Evolutionary conservation across 2,888 invertebrate species (phyloP).

Genomic region (Mayetiola destructor): DNA sequence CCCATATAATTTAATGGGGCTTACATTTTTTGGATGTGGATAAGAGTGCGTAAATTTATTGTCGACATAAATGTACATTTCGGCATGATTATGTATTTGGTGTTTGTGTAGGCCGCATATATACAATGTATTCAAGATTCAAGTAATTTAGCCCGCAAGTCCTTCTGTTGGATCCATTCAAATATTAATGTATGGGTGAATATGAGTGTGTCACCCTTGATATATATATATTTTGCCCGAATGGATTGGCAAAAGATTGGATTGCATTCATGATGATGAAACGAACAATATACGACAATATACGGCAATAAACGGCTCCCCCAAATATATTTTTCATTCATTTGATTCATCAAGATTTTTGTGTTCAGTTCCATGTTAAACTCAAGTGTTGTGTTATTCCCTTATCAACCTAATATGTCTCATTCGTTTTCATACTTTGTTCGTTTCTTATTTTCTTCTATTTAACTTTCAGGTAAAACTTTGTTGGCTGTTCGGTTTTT

Average conservation of each 20-base stretch:
- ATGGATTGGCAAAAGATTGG: conserved; percentile 12
- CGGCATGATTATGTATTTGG: too few species aligned
- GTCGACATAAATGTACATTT: not conserved
- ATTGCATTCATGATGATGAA: too few species aligned
- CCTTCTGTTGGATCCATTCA: not conserved
- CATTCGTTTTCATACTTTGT: not conserved
- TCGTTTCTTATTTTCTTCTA: not conserved
- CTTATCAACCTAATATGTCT: not conserved
- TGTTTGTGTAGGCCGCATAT: too few species aligned
- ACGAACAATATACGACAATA: too few species aligned
- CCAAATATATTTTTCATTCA: too few species aligned
- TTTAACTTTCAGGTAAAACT: not conserved
- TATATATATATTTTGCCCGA: conserved; percentile 1
- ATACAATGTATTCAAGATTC: too few species aligned
- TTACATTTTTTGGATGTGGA: not conserved
- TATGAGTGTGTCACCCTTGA: not conserved
- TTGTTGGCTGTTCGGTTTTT: not conserved
- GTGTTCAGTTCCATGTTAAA: too few species aligned
- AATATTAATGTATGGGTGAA: not conserved
- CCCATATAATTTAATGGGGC: not conserved
- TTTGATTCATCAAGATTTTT: not conserved
- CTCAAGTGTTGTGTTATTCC: not conserved
- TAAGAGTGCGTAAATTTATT: conserved; percentile 8
- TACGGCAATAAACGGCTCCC: too few species aligned
- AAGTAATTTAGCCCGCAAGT: not conserved